Conservation (phyloP, 1,140 invertebrate genomes). For the Oedothorax gibbosus region DNA sequence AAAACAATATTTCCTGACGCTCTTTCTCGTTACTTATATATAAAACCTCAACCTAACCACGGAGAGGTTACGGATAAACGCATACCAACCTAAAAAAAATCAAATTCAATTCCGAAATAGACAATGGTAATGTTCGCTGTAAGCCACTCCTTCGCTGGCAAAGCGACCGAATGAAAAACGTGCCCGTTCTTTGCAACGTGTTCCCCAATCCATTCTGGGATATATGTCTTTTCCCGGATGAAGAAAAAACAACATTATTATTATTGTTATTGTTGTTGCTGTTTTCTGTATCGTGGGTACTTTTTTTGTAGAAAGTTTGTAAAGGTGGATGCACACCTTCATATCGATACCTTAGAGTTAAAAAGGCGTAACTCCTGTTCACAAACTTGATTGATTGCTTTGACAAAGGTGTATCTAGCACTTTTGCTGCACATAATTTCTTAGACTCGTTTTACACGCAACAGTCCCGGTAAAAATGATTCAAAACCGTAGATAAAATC, state of each 20-base stretch:
- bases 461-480: too few species aligned
- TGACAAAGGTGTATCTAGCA: too few species aligned
- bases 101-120: conserved; percentile 50
- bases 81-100: background rate
- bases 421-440: conserved; percentile 18
- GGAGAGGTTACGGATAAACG: background rate
- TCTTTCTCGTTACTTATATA: background rate
- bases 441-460: conserved; percentile 11
- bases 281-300: conserved; percentile 30
- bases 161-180: conserved; percentile 53
- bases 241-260: conserved; percentile 26
- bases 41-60: conserved; percentile 21
- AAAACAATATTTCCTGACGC: conserved; percentile 17
- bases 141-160: conserved; percentile 1
- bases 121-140: conserved; percentile 45
- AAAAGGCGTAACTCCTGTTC: too few species aligned
- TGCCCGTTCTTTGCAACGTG: conserved; percentile 33
- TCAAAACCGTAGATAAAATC: too few species aligned
- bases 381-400: too few species aligned
- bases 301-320: conserved; percentile 11
- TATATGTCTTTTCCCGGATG: background rate
- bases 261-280: conserved; percentile 48
- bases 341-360: too few species aligned
- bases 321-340: background rate
- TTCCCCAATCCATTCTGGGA: conserved; percentile 47